Evolutionary conservation across 2,888 invertebrate genomes (phyloP).

Genomic region (Aquatica leii): DNA sequence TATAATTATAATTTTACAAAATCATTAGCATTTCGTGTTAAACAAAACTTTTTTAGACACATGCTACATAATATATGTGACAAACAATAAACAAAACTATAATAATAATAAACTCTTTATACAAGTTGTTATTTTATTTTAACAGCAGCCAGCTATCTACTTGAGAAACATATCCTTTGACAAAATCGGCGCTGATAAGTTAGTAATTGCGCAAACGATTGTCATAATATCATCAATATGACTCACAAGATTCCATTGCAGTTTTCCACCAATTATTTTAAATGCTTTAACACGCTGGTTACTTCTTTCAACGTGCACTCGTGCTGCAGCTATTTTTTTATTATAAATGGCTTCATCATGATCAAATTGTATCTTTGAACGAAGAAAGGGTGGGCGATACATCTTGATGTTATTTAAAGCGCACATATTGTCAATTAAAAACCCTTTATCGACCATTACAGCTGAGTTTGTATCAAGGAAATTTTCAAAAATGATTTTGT

Average conservation of each 20-base stretch:
- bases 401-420: constrained; percentile 21
- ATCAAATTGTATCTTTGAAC: constrained; percentile 26
- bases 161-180: background rate
- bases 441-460: constrained; percentile 37
- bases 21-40: background rate
- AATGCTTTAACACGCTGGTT: constrained; percentile 26
- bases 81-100: too few relatives aligned
- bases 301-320: constrained; percentile 38
- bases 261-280: constrained; percentile 17
- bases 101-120: too few relatives aligned
- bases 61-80: background rate
- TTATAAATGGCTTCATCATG: constrained; percentile 27
- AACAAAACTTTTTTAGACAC: background rate
- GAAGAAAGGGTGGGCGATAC: constrained; percentile 33
- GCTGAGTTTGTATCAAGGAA: constrained; percentile 6
- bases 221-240: background rate
- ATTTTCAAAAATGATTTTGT: constrained; percentile 23
- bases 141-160: too few relatives aligned
- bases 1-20: background rate
- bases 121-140: too few relatives aligned
- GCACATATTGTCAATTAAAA: constrained; percentile 31
- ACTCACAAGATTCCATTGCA: constrained; percentile 5
- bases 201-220: background rate
- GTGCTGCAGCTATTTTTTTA: constrained; percentile 29
- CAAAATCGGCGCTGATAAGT: background rate